These are phyloP conservation scores for Norana najaformis DNA, from an alignment of 2,888 invertebrate species.

Conservation along the genomic window DNA sequence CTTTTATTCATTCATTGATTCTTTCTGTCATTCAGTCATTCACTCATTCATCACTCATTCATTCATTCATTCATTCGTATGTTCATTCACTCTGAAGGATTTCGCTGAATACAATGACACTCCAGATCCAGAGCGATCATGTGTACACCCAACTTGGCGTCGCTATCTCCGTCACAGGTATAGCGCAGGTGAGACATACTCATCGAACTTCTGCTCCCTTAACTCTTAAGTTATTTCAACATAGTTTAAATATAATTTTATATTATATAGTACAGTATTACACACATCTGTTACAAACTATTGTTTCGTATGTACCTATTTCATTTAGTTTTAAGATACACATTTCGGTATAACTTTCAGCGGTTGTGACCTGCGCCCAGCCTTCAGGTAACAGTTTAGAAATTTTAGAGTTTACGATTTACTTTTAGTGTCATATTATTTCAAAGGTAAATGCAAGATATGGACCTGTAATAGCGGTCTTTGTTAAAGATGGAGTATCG, in stretches of 20 bases:
- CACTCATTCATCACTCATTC: background rate
- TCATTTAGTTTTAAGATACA: no score
- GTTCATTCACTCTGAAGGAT: constrained; percentile 69
- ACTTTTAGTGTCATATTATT: no score
- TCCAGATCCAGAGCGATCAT: constrained; percentile 91
- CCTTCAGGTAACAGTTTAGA: no score
- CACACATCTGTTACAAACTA: background rate
- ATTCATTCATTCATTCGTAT: background rate
- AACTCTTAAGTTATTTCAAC: background rate
- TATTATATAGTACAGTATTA: background rate
- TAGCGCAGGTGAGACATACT: constrained; percentile 77
- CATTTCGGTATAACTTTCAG: no score
- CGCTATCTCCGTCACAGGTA: constrained; percentile 93
- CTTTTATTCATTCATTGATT: background rate
- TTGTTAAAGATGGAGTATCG: no score
- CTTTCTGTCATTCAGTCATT: background rate
- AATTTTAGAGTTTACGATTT: no score
- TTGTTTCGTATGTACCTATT: background rate
- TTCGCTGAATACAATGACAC: constrained; percentile 93
- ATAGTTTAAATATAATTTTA: no score
- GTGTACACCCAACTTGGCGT: constrained; percentile 96
- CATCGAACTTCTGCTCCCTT: background rate
- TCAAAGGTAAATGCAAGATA: no score
- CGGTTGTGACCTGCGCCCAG: no score
- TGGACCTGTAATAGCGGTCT: no score